Base-by-base conservation (phyloP, 2,888 invertebrate genomes). In the Leptinotarsa rubiginosa region DNA sequence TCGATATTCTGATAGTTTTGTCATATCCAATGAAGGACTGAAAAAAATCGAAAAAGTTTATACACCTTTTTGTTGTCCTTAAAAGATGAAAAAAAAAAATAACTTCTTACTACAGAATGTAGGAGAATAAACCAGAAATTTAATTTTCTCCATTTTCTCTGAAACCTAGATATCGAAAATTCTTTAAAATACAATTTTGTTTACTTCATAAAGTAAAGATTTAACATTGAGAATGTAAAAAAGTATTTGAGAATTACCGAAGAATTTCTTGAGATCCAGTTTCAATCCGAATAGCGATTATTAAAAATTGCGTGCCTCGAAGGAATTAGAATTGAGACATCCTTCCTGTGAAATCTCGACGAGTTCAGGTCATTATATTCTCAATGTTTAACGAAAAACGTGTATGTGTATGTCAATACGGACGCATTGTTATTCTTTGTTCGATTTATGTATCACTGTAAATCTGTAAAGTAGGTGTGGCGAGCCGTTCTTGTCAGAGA, bases 401-500 rank as follows among this genome's bases (percentile, higher is more conserved):
- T 67, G 64, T 72, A 74, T 74, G 69, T 72, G 67, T 74, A 59
- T 72, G 76, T 75, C 77, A 76, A 73, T 75, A 69, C 47, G 59
- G 62, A 47, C 31, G 69, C 75, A 76, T 76, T 78, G 76, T 78
- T 78, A 76, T 76, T 76, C 77, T 41, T 67, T 47, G 47, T 71
- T 70, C 72, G 76, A 78, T 78, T 74, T 75, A 78, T 78, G 69
- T 77, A 77, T 75, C 77, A 78, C 76, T 65, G 68, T 65, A 71
- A 69, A 74, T 74, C 71, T 73, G 74, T 54, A 54, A 73, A 52
- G 69, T 70, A 75, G 75, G 78, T 75, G 77, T 75, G 78, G 75
- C 20, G 4, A 49, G 69, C 65, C 67, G 47, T 71, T 73, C 75
- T 70, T 70, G 73, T 69, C 70, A 49, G 59, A 73, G 76, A 76